Evolutionary conservation across 2,888 invertebrate species (phyloP), one percentile per base, ranked within the genome.

Genomic region (Plagiodera versicolora): DNA sequence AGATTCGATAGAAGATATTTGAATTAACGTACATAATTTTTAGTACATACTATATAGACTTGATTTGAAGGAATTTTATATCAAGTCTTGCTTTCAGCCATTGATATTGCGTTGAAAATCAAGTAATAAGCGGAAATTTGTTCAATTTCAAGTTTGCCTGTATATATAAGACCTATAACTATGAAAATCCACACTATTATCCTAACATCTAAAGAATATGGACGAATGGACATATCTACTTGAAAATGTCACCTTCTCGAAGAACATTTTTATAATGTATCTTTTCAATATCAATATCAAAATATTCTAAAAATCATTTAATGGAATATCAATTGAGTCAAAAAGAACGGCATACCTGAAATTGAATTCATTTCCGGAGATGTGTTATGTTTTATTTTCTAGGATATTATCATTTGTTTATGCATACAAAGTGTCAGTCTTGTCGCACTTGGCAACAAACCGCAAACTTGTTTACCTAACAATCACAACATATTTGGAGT

Each of bases 401-500:
- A 47, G 48, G 50, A 58, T 51, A 51, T 55, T 24, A 44, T 46
- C 47, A 46, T 48, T 65, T 63, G 62, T 59, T 61, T 63, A 60
- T 63, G 63, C 58, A 58, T 56, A 64, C 56, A 65, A 64, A 60
- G 63, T 62, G 64, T 72, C 72, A 72, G 72, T 72, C 72, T 73
- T 74, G 69, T 67, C 67, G 68, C 67, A 69, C 65, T 68, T 70
- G 63, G 49, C 28, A 20, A 44, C 32, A 50, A 56, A 30, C 39
- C 58, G 55, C 64, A 64, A 70, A 66, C 68, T 67, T 63, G 54
- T 55, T 62, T 48, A 39, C 28, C 63, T 64, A 66, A 56, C 48
- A 59, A 69, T 72, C 72, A 73, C 72, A 72, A 56, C 61, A 72
- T 70, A 69, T 72, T 69, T 57, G 66, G 65, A 67, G 67, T 63